Conservation (phyloP, 2,888 invertebrate genomes). For the Pyrochroa serraticornis region DNA sequence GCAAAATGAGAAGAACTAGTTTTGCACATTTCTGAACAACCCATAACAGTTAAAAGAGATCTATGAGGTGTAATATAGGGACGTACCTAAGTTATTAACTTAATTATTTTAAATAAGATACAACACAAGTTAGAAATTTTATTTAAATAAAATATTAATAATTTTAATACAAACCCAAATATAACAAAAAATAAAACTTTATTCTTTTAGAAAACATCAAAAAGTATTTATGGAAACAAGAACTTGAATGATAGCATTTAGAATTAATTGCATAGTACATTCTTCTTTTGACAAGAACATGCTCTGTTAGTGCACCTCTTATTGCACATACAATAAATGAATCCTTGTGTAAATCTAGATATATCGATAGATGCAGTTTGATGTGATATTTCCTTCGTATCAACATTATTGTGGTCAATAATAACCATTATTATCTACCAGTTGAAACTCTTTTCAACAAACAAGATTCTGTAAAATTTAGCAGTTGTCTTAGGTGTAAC, state of each 20-base stretch:
- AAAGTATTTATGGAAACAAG: conserved; percentile 17
- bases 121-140: neutral
- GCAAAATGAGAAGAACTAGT: neutral
- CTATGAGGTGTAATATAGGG: neutral
- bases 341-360: conserved; percentile 23
- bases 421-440: conserved; percentile 6
- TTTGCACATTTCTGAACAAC: neutral
- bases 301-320: conserved; percentile 18
- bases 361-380: conserved; percentile 3
- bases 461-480: conserved; percentile 10
- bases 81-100: neutral
- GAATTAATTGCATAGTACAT: conserved; percentile 25
- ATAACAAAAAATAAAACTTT: neutral
- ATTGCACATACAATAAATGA: conserved; percentile 20
- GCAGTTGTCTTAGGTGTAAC: too few species aligned
- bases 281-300: conserved; percentile 21
- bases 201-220: neutral
- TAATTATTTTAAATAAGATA: too few species aligned
- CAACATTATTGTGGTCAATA: neutral
- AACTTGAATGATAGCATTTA: conserved; percentile 19
- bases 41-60: neutral
- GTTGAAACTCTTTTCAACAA: neutral
- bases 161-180: neutral
- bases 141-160: neutral
- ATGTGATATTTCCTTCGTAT: neutral